These are phyloP conservation scores for Aplidium turbinatum DNA, from an alignment of 23 tunicate genomes.

Conservation along the genomic window DNA sequence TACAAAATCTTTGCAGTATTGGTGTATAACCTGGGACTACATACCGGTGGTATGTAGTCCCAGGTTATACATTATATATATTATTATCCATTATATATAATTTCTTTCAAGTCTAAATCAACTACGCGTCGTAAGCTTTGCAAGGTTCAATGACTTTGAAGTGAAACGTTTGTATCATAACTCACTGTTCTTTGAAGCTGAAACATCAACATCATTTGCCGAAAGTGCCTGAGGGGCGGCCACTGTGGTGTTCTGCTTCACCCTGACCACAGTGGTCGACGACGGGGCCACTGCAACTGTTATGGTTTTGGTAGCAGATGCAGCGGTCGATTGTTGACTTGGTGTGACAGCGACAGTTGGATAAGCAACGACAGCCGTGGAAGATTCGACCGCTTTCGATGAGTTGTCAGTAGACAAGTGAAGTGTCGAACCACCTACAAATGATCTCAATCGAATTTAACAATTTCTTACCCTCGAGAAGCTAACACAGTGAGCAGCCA, in stretches of 20 bases:
- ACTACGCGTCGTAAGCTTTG: no score
- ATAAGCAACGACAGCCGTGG: slow-evolving; percentile 18
- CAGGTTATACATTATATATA: no score
- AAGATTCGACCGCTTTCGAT: neutral
- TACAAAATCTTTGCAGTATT: no score
- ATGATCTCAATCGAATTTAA: neutral
- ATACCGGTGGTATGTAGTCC: no score
- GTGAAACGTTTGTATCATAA: no score
- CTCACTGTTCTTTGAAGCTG: slow-evolving; percentile 49
- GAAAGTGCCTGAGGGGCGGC: slow-evolving; percentile 4
- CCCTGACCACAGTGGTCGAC: slow-evolving; percentile 6
- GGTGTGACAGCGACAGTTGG: slow-evolving; percentile 6
- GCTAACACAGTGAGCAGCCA: no score
- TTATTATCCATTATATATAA: no score
- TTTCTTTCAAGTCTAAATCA: no score
- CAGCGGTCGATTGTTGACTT: neutral
- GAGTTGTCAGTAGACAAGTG: slow-evolving; percentile 23
- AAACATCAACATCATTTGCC: slow-evolving; percentile 27
- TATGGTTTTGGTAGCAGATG: neutral
- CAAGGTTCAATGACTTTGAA: no score
- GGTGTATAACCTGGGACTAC: no score
- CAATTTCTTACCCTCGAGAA: neutral
- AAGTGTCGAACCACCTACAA: slow-evolving; percentile 43
- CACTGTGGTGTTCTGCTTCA: slow-evolving; percentile 19
- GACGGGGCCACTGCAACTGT: neutral